phyloP scores from a whole-genome alignment of 2,888 invertebrate genomes.

The Bruchidius siliquastri region DNA sequence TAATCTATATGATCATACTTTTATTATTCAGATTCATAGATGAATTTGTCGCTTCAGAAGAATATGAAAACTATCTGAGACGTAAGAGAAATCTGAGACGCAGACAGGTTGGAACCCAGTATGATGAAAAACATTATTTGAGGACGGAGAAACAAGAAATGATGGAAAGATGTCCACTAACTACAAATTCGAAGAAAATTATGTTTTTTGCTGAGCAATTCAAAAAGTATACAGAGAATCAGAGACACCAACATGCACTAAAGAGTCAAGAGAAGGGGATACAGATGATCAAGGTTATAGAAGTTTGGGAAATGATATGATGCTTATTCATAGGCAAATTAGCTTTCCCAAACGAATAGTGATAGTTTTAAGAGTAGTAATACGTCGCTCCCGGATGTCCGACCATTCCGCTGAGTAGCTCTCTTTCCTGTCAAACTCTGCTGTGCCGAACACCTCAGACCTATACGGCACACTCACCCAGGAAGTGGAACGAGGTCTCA shows the following conservation, averaged over 20 bases:
- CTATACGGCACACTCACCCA: no score
- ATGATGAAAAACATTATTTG: constrained; percentile 16
- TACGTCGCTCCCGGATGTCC: no score
- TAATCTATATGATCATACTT: no score
- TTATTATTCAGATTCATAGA: constrained; percentile 18
- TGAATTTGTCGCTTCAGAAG: constrained; percentile 25
- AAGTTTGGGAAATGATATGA: no score
- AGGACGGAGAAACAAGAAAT: constrained; percentile 5
- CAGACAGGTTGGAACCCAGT: constrained; percentile 15
- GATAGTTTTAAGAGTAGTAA: no score
- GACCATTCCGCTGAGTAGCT: no score
- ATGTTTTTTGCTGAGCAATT: constrained; percentile 22
- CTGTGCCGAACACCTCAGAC: no score
- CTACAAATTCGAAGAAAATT: constrained; percentile 21
- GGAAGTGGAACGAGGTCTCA: no score
- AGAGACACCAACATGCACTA: constrained; percentile 11
- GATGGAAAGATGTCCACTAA: constrained; percentile 20
- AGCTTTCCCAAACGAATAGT: no score
- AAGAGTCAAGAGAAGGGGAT: constrained; percentile 23
- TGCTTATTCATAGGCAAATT: no score
- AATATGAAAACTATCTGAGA: constrained; percentile 23
- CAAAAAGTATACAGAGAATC: constrained; percentile 19
- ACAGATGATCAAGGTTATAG: constrained; percentile 20
- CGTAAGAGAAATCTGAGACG: constrained; percentile 21
- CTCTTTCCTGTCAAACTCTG: no score